Conservation (phyloP, 2,797 vertebrate genomes). For the Lagodon rhomboides region DNA sequence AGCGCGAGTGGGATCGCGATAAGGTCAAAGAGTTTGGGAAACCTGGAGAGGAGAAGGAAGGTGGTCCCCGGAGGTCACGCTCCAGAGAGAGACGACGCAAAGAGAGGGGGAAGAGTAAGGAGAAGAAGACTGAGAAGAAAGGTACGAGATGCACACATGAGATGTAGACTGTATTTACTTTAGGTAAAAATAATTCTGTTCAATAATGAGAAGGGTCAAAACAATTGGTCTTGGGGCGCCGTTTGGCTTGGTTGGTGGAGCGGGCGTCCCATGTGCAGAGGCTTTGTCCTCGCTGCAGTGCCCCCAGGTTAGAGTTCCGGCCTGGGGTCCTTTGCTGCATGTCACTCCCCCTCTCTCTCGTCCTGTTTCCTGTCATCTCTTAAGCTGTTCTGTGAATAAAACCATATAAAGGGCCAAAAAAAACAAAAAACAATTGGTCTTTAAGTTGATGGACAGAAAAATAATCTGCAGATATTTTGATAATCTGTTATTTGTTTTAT, state of each 20-base stretch:
- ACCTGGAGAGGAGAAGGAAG: constrained; percentile 85
- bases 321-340: no score
- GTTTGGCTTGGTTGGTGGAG: no score
- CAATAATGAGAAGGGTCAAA: not conserved
- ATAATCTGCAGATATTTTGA: not conserved
- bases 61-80: constrained; percentile 82
- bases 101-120: constrained; percentile 92
- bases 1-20: constrained; percentile 94
- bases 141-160: constrained; percentile 73
- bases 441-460: no score
- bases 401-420: no score
- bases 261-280: no score
- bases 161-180: not conserved
- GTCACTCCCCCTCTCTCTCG: no score
- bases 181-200: not conserved
- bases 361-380: no score
- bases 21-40: constrained; percentile 89
- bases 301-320: no score
- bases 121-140: constrained; percentile 93
- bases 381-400: no score
- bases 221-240: not conserved
- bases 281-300: no score
- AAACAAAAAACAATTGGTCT: not conserved
- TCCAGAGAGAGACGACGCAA: constrained; percentile 90
- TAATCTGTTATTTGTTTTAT: not conserved